These are phyloP conservation scores for Galeopsomyia nigrocyanea DNA, from an alignment of 2,888 invertebrate species.

Conservation along the genomic window DNA sequence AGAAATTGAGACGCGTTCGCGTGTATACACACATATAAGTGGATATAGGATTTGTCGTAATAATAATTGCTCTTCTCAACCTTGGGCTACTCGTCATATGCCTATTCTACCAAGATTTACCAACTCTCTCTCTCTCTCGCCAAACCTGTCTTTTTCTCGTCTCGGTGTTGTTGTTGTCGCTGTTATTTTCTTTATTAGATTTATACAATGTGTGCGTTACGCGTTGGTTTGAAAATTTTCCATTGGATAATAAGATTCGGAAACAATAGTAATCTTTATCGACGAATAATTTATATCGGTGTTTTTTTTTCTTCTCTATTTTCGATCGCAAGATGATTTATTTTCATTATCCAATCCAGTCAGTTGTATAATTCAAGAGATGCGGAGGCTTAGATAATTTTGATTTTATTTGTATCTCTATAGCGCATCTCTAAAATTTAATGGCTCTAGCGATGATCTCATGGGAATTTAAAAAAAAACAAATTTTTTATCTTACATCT, in stretches of 20 bases:
- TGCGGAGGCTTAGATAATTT: constrained; percentile 24
- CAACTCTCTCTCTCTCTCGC: constrained; percentile 8
- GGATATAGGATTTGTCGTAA: constrained; percentile 17
- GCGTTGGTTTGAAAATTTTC: too few relatives aligned
- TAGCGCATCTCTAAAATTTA: constrained; percentile 11
- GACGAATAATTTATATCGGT: too few relatives aligned
- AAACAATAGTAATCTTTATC: too few relatives aligned
- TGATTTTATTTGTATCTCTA: constrained; percentile 20
- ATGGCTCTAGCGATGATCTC: constrained; percentile 24
- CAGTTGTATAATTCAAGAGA: constrained; percentile 9
- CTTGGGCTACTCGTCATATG: constrained; percentile 29
- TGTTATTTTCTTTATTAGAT: constrained; percentile 4
- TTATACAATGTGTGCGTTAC: neutral
- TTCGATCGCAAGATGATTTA: too few relatives aligned
- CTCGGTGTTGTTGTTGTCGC: too few relatives aligned
- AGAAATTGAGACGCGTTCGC: neutral
- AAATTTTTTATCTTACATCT: constrained; percentile 25
- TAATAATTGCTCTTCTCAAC: constrained; percentile 32
- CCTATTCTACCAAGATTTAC: constrained; percentile 5
- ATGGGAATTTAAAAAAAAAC: constrained; percentile 27
- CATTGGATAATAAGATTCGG: too few relatives aligned
- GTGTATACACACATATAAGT: constrained; percentile 1
- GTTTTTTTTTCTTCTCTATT: too few relatives aligned
- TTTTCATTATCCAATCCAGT: too few relatives aligned
- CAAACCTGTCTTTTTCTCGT: constrained; percentile 26